Evolutionary conservation across 2,113 vertebrate species (phyloP).

Genomic region (Rana temporaria): DNA sequence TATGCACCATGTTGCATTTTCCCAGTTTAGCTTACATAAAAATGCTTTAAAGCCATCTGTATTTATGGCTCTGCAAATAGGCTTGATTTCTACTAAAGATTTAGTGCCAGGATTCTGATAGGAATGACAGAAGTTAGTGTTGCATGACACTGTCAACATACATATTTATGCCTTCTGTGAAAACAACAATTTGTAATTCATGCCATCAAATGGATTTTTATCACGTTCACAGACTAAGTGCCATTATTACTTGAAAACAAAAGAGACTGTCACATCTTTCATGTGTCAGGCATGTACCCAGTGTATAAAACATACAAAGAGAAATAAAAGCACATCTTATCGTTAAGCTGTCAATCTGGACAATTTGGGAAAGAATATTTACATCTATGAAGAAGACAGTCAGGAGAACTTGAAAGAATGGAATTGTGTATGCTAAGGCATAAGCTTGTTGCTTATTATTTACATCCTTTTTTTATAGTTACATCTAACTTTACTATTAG

Average conservation of each 20-base stretch:
- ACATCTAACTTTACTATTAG: too few relatives aligned
- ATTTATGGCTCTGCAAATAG: slow-evolving; percentile 46
- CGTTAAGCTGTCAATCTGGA: slow-evolving; percentile 46
- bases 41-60: slow-evolving; percentile 45
- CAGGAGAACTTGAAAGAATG: neutral
- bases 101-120: slow-evolving; percentile 38
- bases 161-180: slow-evolving; percentile 59
- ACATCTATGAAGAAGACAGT: neutral
- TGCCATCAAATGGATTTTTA: slow-evolving; percentile 53
- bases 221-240: slow-evolving; percentile 47
- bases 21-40: slow-evolving; percentile 9
- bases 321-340: slow-evolving; percentile 49
- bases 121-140: slow-evolving; percentile 61
- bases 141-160: slow-evolving; percentile 53
- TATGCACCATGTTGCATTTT: slow-evolving; percentile 4
- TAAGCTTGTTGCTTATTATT: too few relatives aligned
- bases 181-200: slow-evolving; percentile 61
- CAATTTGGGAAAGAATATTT: slow-evolving; percentile 51
- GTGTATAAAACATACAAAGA: neutral
- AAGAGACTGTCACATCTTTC: slow-evolving; percentile 55
- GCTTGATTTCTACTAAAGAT: slow-evolving; percentile 34
- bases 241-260: slow-evolving; percentile 54
- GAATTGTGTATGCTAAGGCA: too few relatives aligned
- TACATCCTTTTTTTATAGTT: too few relatives aligned
- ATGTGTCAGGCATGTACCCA: slow-evolving; percentile 43